phyloP scores from a whole-genome alignment of 2,113 vertebrate species.

The Haliaeetus leucogaster region DNA sequence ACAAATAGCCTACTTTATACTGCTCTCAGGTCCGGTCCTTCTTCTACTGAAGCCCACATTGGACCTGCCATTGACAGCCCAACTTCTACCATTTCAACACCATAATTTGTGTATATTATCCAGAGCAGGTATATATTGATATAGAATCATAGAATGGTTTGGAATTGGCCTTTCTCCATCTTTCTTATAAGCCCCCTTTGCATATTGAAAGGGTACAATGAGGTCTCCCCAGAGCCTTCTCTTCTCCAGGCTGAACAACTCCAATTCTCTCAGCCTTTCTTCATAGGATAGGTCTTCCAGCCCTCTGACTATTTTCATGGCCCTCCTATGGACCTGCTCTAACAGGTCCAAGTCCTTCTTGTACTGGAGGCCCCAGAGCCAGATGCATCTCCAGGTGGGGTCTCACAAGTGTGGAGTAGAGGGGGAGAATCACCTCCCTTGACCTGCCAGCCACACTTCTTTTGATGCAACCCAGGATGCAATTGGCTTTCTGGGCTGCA shows the following conservation, averaged over 20 bases:
- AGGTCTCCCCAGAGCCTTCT: neutral
- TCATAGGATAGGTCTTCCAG: neutral
- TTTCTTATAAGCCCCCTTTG: neutral
- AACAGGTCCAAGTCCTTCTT: neutral
- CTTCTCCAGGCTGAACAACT: neutral
- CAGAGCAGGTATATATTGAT: neutral
- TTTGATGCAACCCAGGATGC: neutral
- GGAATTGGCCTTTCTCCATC: neutral
- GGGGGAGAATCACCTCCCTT: neutral
- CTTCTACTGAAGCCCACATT: neutral
- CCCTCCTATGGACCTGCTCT: neutral
- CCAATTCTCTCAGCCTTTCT: neutral
- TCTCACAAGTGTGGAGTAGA: neutral
- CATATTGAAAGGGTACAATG: neutral
- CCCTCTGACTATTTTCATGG: neutral
- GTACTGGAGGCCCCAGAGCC: neutral
- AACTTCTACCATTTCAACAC: neutral
- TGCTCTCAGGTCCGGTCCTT: no score
- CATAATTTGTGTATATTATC: neutral
- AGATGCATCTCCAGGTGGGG: neutral
- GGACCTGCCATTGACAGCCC: neutral
- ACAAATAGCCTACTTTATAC: neutral
- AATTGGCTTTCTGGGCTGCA: neutral
- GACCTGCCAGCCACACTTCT: neutral
- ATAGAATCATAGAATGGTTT: neutral